phyloP scores from a whole-genome alignment of 2,888 invertebrate species.

The Torymus auratus region DNA sequence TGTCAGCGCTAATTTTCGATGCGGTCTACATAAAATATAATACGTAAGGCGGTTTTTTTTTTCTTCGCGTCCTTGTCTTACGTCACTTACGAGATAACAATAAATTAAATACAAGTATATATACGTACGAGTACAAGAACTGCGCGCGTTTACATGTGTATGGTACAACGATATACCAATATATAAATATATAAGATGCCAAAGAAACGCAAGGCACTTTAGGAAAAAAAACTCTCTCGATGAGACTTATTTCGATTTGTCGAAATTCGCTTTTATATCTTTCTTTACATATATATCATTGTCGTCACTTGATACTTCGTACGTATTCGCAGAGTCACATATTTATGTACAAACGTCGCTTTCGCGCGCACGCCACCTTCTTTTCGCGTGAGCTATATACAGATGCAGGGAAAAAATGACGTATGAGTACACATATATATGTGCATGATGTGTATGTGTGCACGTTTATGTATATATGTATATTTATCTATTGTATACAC shows the following conservation, averaged over 20 bases:
- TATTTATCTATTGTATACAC: too few relatives aligned
- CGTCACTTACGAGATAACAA: constrained; percentile 46
- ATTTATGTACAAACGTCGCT: background rate
- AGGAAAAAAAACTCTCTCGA: too few relatives aligned
- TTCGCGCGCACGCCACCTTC: background rate
- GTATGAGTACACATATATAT: background rate
- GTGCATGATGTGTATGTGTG: background rate
- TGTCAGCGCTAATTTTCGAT: background rate
- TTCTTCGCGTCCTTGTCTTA: constrained; percentile 14
- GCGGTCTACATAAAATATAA: constrained; percentile 12
- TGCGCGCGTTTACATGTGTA: too few relatives aligned
- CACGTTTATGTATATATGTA: background rate
- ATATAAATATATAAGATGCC: too few relatives aligned
- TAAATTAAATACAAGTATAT: constrained; percentile 50
- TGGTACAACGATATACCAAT: too few relatives aligned
- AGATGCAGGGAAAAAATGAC: background rate
- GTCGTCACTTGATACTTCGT: too few relatives aligned
- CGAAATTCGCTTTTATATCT: too few relatives aligned
- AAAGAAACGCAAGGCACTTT: too few relatives aligned
- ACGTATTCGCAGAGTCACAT: constrained; percentile 7
- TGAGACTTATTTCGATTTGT: too few relatives aligned
- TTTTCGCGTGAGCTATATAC: background rate
- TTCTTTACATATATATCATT: too few relatives aligned
- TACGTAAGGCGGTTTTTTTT: background rate
- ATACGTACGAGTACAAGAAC: too few relatives aligned